Evolutionary conservation across 2,888 invertebrate genomes (phyloP).

Genomic region (Parnassius mnemosyne): DNA sequence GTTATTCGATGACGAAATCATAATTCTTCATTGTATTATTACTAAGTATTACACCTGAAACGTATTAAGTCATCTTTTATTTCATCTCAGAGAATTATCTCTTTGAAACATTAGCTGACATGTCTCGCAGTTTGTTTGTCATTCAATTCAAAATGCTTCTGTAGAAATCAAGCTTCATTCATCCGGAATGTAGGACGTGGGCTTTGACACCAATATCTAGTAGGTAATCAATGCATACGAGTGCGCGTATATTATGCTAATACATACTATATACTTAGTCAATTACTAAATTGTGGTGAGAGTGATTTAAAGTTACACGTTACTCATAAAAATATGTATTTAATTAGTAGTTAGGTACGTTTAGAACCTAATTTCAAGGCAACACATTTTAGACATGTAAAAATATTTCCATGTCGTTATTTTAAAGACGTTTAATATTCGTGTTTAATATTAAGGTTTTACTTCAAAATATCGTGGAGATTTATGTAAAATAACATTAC

Average conservation of each 20-base stretch:
- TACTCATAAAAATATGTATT: too few relatives aligned
- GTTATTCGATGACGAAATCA: too few relatives aligned
- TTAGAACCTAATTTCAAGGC: too few relatives aligned
- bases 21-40: too few relatives aligned
- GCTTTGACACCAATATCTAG: constrained; percentile 18
- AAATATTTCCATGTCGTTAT: background rate
- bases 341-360: too few relatives aligned
- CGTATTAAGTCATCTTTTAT: constrained; percentile 9
- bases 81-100: constrained; percentile 11
- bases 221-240: background rate
- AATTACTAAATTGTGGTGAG: too few relatives aligned
- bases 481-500: background rate
- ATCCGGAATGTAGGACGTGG: constrained; percentile 19
- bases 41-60: too few relatives aligned
- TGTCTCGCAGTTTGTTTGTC: constrained; percentile 7
- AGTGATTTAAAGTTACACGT: too few relatives aligned
- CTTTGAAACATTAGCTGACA: constrained; percentile 9
- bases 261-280: background rate
- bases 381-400: background rate
- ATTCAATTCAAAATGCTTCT: constrained; percentile 16
- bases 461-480: too few relatives aligned
- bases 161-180: constrained; percentile 18
- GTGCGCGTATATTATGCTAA: background rate
- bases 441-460: too few relatives aligned
- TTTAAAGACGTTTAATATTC: too few relatives aligned